A percentile compares a stretch with the other conserved stretches of the same genome.
phyloP scores from a whole-genome alignment of 2,888 invertebrate genomes.

The Oscheius sp. region DNA sequence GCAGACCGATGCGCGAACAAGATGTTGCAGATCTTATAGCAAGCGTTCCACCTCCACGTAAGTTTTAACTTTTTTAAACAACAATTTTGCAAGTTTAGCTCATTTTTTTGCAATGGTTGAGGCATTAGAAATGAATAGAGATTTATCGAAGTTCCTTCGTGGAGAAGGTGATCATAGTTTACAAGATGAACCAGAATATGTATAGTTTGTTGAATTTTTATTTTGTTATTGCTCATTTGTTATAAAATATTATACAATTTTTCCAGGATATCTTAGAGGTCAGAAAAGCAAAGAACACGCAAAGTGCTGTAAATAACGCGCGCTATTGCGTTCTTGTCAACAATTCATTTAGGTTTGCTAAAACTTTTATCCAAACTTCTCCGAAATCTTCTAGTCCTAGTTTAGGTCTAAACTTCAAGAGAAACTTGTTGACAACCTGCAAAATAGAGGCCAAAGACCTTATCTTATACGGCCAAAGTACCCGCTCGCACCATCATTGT shows the following conservation, averaged over 20 bases:
- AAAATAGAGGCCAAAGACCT: too few species aligned
- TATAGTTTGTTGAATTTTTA: background rate
- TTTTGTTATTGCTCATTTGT: background rate
- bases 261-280: too few species aligned
- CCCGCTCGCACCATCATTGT: too few species aligned
- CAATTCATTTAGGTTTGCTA: too few species aligned
- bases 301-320: conserved; percentile 10
- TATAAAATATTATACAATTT: background rate
- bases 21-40: conserved; percentile 44
- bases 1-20: conserved; percentile 26
- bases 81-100: conserved; percentile 37
- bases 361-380: too few species aligned
- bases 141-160: conserved; percentile 2
- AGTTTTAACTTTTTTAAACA: background rate
- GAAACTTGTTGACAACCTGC: too few species aligned
- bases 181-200: background rate
- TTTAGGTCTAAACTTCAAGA: too few species aligned
- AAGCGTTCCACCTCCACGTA: conserved; percentile 46
- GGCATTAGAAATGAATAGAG: conserved; percentile 38
- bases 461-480: too few species aligned
- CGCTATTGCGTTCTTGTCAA: background rate
- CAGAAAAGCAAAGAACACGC: too few species aligned
- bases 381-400: background rate
- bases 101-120: conserved; percentile 54
- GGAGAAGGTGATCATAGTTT: background rate